phyloP scores from a whole-genome alignment of 2,113 vertebrate species.

The Sinocyclocheilus rhinocerous region DNA sequence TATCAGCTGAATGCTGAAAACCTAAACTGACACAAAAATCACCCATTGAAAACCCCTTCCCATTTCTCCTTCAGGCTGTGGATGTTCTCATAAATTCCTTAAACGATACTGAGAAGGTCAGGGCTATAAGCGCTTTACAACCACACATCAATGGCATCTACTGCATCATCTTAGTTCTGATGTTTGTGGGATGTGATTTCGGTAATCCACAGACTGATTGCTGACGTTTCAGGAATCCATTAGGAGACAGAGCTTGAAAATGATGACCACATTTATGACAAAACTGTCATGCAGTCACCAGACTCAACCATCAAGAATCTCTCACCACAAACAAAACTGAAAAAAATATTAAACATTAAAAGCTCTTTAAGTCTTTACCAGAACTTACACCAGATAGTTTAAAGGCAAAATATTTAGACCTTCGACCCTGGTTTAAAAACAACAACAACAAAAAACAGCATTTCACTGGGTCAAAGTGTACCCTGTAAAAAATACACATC shows the following conservation, averaged over 20 bases:
- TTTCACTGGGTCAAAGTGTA: background rate
- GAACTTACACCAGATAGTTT: background rate
- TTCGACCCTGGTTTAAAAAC: background rate
- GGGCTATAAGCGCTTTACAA: background rate
- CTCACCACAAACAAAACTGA: background rate
- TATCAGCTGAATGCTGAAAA: background rate
- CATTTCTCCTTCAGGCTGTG: background rate
- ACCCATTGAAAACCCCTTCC: background rate
- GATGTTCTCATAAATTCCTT: constrained; percentile 4
- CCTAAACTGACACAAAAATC: background rate
- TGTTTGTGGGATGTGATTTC: constrained; percentile 37
- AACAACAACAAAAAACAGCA: too few relatives aligned
- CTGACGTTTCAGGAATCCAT: constrained; percentile 31
- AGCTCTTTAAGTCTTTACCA: background rate
- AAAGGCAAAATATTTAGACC: background rate
- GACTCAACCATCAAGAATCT: background rate
- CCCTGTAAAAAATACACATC: background rate
- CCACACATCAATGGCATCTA: background rate
- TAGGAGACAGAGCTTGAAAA: background rate
- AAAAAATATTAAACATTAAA: background rate
- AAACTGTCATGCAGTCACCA: background rate
- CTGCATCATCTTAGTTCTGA: background rate
- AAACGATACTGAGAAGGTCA: constrained; percentile 9
- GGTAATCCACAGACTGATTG: constrained; percentile 30
- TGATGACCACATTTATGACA: background rate